phyloP scores from a whole-genome alignment of 2,888 invertebrate species.

The Napeogenes sylphis region DNA sequence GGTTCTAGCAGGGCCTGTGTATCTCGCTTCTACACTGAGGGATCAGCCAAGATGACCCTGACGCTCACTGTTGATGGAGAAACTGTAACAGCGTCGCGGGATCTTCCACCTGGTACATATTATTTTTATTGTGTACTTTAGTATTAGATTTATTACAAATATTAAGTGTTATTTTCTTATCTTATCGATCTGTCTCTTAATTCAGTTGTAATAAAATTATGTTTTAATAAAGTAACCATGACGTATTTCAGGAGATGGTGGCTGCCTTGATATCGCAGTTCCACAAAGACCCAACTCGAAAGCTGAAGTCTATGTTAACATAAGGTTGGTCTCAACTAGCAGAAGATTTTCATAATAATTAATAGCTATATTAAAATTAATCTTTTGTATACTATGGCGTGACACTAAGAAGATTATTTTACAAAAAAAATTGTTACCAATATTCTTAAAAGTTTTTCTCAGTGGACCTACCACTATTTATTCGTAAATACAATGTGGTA shows the following conservation, averaged over 20 bases:
- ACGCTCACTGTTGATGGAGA: slow-evolving; percentile 49
- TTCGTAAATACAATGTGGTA: too few species aligned
- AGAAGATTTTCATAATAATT: background rate
- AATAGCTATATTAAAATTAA: background rate
- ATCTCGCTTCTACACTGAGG: slow-evolving; percentile 61
- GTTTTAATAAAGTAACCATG: background rate
- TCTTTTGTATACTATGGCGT: background rate
- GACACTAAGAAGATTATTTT: too few species aligned
- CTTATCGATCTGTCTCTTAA: background rate
- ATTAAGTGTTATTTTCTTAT: background rate
- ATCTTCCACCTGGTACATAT: slow-evolving; percentile 49
- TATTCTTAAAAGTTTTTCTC: too few species aligned
- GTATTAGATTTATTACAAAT: background rate
- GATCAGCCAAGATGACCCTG: slow-evolving; percentile 49
- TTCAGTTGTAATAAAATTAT: background rate
- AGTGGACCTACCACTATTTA: too few species aligned
- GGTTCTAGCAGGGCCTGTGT: slow-evolving; percentile 60
- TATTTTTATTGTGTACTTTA: background rate
- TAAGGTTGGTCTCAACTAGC: slow-evolving; percentile 48
- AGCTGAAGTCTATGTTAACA: slow-evolving; percentile 54
- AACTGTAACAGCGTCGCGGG: slow-evolving; percentile 44
- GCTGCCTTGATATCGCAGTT: slow-evolving; percentile 64
- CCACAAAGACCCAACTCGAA: slow-evolving; percentile 62
- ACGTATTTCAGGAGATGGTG: slow-evolving; percentile 60
- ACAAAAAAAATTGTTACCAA: too few species aligned